A percentile compares a stretch with the other conserved stretches of the same genome.
These are phyloP conservation scores for Macrosoma leucophasiata DNA, from an alignment of 2,888 invertebrate genomes.

Conservation along the genomic window DNA sequence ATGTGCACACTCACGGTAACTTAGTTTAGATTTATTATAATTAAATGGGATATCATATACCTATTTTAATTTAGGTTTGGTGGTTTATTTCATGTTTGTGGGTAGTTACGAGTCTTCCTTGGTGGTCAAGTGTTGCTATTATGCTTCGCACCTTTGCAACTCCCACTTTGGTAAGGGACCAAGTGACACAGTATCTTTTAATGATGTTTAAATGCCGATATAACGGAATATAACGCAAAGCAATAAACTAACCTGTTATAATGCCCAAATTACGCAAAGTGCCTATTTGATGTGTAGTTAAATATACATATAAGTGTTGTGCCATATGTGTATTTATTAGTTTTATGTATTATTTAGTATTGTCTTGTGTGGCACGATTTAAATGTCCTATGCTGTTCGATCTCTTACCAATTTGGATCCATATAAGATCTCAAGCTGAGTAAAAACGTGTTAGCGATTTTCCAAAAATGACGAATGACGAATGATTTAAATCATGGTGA, in stretches of 20 bases:
- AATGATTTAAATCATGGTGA: conserved; percentile 5
- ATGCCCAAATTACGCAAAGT: conserved; percentile 38
- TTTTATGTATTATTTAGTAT: too few species aligned
- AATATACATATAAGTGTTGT: conserved; percentile 36
- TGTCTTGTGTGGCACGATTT: too few species aligned
- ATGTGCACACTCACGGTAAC: too few species aligned
- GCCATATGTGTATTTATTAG: conserved; percentile 35
- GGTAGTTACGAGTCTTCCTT: conserved; percentile 33
- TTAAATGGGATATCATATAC: too few species aligned
- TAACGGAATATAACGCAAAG: conserved; percentile 25
- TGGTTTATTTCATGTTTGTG: conserved; percentile 1
- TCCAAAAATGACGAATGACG: too few species aligned
- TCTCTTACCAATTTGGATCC: too few species aligned
- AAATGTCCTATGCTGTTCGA: too few species aligned
- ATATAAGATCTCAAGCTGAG: too few species aligned
- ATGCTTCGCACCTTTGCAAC: conserved; percentile 23
- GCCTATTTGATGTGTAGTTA: conserved; percentile 50
- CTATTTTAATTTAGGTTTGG: too few species aligned
- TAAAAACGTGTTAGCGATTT: too few species aligned
- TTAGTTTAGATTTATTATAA: too few species aligned
- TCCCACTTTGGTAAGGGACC: conserved; percentile 42
- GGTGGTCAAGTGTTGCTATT: conserved; percentile 15
- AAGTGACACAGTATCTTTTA: conserved; percentile 25
- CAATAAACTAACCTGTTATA: conserved; percentile 32
- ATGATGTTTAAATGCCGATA: conserved; percentile 5